These are phyloP conservation scores for Acanthopagrus latus DNA, from an alignment of 2,797 vertebrate genomes.

Conservation along the genomic window DNA sequence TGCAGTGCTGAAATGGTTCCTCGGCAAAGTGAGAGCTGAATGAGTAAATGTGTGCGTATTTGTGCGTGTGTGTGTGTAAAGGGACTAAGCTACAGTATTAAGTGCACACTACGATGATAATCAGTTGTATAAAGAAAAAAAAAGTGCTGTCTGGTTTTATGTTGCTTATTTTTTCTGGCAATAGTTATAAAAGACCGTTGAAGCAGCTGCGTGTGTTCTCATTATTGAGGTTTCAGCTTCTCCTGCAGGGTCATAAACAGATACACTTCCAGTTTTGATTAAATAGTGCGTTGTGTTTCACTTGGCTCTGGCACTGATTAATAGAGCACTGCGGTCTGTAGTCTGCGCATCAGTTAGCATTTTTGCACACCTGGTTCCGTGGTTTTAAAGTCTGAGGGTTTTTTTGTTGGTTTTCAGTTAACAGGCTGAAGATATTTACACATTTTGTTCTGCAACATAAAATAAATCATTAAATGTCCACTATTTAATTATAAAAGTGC, in stretches of 20 bases:
- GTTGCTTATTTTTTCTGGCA: constrained; percentile 64
- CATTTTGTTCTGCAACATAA: too few species aligned
- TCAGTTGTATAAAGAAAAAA: constrained; percentile 62
- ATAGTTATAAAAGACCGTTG: constrained; percentile 69
- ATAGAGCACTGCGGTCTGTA: neutral
- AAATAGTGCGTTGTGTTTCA: neutral
- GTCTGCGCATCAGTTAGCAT: too few species aligned
- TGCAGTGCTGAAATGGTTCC: constrained; percentile 62
- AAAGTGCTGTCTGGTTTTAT: constrained; percentile 58
- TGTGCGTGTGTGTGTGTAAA: constrained; percentile 41
- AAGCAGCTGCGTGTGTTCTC: constrained; percentile 41
- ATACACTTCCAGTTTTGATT: neutral
- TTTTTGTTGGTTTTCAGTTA: too few species aligned
- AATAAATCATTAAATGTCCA: too few species aligned
- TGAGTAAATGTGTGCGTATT: constrained; percentile 20
- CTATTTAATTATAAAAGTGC: too few species aligned
- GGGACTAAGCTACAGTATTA: constrained; percentile 80
- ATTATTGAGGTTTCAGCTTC: constrained; percentile 3
- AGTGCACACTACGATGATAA: constrained; percentile 73
- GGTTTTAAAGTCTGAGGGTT: too few species aligned
- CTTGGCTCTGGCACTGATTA: neutral
- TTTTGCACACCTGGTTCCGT: too few species aligned
- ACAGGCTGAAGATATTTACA: too few species aligned
- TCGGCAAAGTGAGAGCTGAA: constrained; percentile 43
- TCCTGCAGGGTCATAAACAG: neutral